phyloP scores from a whole-genome alignment of 2,888 invertebrate species.

The Eupithecia vulgata region DNA sequence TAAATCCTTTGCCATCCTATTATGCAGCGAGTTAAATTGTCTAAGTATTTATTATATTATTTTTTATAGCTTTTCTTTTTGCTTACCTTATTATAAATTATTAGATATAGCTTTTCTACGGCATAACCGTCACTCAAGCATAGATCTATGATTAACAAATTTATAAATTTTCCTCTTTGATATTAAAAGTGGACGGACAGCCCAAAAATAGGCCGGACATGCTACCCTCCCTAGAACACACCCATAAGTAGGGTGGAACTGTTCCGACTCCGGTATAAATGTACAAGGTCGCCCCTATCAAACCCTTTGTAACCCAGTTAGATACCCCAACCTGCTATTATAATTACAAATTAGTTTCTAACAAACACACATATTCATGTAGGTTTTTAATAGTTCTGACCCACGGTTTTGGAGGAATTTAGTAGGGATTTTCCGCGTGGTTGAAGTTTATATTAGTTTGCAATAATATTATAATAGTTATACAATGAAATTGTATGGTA shows the following conservation, averaged over 20 bases:
- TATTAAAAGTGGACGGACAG: not conserved
- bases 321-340: slow-evolving; percentile 47
- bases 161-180: not conserved
- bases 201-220: slow-evolving; percentile 6
- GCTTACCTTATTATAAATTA: too few species aligned
- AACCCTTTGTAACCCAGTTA: slow-evolving; percentile 50
- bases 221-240: slow-evolving; percentile 5
- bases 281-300: slow-evolving; percentile 44
- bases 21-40: too few species aligned
- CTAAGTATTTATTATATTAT: too few species aligned
- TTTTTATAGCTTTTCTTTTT: too few species aligned
- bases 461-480: not conserved
- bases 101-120: too few species aligned
- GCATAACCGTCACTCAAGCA: too few species aligned
- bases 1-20: too few species aligned
- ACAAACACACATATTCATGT: slow-evolving; percentile 25
- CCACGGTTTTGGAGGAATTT: not conserved
- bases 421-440: not conserved
- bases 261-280: slow-evolving; percentile 32
- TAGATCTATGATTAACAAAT: not conserved
- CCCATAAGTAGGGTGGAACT: slow-evolving; percentile 21
- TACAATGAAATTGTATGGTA: not conserved
- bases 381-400: slow-evolving; percentile 9
- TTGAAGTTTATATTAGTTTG: not conserved
- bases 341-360: slow-evolving; percentile 53